phyloP scores from a whole-genome alignment of 2,888 invertebrate species.

The Stenodema calcarata region DNA sequence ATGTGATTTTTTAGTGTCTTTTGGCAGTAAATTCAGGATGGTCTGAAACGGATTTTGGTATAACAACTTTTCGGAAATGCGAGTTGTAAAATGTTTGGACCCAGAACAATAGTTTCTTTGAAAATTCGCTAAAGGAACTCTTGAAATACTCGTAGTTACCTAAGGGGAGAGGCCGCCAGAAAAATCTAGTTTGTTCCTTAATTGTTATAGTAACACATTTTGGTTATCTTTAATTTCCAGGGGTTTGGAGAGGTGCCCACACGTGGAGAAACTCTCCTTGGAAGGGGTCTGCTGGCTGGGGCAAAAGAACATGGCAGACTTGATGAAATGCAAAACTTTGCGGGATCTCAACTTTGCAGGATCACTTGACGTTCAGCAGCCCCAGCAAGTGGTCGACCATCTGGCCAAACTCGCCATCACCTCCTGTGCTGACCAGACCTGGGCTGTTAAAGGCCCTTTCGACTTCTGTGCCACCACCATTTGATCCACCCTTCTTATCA shows the following conservation, averaged over 20 bases:
- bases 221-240: background rate
- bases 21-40: too few species aligned
- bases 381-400: conserved; percentile 22
- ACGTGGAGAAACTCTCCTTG: conserved; percentile 23
- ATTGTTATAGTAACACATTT: too few species aligned
- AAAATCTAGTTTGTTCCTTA: too few species aligned
- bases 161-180: too few species aligned
- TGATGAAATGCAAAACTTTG: background rate
- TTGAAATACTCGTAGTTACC: too few species aligned
- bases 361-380: background rate
- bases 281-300: conserved; percentile 23
- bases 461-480: background rate
- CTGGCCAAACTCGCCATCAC: conserved; percentile 28
- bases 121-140: too few species aligned
- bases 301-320: background rate
- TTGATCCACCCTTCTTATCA: background rate
- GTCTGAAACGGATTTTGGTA: too few species aligned
- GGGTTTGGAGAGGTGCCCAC: conserved; percentile 22
- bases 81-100: too few species aligned
- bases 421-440: conserved; percentile 25
- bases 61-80: too few species aligned
- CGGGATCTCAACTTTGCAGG: conserved; percentile 14
- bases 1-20: too few species aligned
- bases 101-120: too few species aligned
- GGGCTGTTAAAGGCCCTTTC: conserved; percentile 28